Evolutionary conservation across 1,140 invertebrate species (phyloP).

Genomic region (Spodoptera litura): DNA sequence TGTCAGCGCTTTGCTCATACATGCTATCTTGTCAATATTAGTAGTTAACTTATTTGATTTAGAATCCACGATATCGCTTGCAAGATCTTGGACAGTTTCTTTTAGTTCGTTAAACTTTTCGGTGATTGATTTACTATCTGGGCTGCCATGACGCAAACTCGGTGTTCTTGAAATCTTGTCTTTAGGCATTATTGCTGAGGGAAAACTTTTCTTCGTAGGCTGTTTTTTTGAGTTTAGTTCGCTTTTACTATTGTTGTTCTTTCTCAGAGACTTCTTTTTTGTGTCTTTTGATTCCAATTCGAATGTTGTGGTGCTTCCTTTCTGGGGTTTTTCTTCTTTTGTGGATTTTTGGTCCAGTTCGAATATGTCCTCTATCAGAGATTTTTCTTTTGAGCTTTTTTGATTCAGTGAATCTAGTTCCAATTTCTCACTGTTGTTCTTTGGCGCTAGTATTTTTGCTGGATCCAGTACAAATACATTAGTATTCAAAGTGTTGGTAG

Average conservation of each 20-base stretch:
- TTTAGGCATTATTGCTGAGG: not conserved
- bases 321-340: too few species aligned
- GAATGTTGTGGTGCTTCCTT: too few species aligned
- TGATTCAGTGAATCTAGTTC: too few species aligned
- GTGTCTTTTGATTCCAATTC: too few species aligned
- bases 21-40: slow-evolving; percentile 77
- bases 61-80: slow-evolving; percentile 53
- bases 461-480: not conserved
- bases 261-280: too few species aligned
- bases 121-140: slow-evolving; percentile 51
- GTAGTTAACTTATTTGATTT: slow-evolving; percentile 58
- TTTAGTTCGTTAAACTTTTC: slow-evolving; percentile 62
- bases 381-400: too few species aligned
- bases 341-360: too few species aligned
- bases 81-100: slow-evolving; percentile 56
- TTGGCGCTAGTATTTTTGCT: too few species aligned
- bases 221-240: not conserved
- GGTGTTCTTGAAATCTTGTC: not conserved
- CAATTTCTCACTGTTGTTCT: too few species aligned
- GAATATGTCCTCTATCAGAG: too few species aligned
- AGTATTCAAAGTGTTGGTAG: not conserved
- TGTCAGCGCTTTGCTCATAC: slow-evolving; percentile 76
- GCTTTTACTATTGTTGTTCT: too few species aligned
- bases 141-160: not conserved
- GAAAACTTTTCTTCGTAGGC: not conserved